Conservation (phyloP, 1,140 invertebrate species). For the Phthorimaea operculella region DNA sequence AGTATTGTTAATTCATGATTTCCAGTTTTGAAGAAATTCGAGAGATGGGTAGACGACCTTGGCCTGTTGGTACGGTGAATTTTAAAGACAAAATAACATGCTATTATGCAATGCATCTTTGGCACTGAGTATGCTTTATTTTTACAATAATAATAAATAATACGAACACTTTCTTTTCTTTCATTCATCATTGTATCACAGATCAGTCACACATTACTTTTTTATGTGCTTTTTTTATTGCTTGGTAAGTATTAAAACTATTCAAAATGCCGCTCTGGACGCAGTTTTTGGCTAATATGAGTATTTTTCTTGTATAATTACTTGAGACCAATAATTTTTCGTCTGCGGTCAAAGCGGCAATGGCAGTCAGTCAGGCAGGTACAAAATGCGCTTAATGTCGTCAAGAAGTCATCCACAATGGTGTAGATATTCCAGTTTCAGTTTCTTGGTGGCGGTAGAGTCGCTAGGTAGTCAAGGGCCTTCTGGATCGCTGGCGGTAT, state of each 20-base stretch:
- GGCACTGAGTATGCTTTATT: conserved; percentile 61
- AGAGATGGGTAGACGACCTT: no score
- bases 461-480: conserved; percentile 74
- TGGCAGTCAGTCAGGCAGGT: not conserved
- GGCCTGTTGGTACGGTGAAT: no score
- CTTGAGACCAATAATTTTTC: not conserved
- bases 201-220: conserved; percentile 55
- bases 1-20: no score
- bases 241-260: conserved; percentile 30
- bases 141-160: conserved; percentile 36
- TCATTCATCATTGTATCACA: conserved; percentile 50
- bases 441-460: conserved; percentile 56
- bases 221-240: conserved; percentile 54
- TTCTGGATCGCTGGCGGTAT: conserved; percentile 82
- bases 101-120: conserved; percentile 59
- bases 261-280: conserved; percentile 23
- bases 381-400: not conserved
- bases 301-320: not conserved
- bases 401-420: conserved; percentile 5
- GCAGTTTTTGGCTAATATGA: not conserved
- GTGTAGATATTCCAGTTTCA: conserved; percentile 9
- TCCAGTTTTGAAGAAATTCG: no score
- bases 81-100: conserved; percentile 16
- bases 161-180: conserved; percentile 39
- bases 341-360: conserved; percentile 26